phyloP scores from a whole-genome alignment of 1,140 invertebrate genomes.

The Plodia interpunctella region DNA sequence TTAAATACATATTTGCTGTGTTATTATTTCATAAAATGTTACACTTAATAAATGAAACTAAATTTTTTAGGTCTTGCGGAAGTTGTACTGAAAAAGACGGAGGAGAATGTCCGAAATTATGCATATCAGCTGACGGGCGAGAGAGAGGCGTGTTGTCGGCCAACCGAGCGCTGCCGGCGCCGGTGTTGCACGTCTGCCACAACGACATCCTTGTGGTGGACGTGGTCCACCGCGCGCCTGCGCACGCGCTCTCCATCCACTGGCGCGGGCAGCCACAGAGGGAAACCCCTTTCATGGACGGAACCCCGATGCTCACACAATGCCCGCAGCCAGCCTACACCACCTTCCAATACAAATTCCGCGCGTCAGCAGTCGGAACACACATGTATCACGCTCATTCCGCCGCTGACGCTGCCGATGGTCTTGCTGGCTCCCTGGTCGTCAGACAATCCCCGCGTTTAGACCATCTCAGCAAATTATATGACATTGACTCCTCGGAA shows the following conservation, averaged over 20 bases:
- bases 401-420: conserved; percentile 85
- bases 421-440: conserved; percentile 87
- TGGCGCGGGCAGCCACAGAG: conserved; percentile 89
- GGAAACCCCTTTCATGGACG: conserved; percentile 91
- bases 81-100: conserved; percentile 81
- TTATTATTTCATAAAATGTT: no score
- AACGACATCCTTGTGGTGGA: conserved; percentile 91
- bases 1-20: no score
- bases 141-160: conserved; percentile 84
- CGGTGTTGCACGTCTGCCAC: conserved; percentile 90
- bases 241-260: conserved; percentile 85
- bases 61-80: conserved; percentile 76
- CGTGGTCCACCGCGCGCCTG: conserved; percentile 86
- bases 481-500: conserved; percentile 87
- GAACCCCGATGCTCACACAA: conserved; percentile 89
- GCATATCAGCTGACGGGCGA: conserved; percentile 84
- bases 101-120: conserved; percentile 79
- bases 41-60: conserved; percentile 4
- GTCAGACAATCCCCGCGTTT: conserved; percentile 84
- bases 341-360: conserved; percentile 89
- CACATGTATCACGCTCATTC: conserved; percentile 87
- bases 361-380: conserved; percentile 83
- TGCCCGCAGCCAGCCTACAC: conserved; percentile 89
- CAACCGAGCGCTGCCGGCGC: conserved; percentile 90
- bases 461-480: conserved; percentile 82